Conservation (phyloP, 1,140 invertebrate genomes). For the Leucophenga varia region DNA sequence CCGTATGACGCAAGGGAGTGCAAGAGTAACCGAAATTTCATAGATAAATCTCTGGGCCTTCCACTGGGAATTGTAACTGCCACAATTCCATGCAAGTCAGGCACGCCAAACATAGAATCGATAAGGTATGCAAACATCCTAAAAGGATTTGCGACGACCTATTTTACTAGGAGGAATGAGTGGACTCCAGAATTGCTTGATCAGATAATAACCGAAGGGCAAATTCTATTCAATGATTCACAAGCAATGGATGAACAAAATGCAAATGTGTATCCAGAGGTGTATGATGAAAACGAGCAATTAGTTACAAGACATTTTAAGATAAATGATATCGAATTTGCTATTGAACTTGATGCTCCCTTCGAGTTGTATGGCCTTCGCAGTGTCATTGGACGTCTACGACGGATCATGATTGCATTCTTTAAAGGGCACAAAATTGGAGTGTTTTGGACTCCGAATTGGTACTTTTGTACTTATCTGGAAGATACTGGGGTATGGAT, state of each 20-base stretch:
- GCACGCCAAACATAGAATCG: constrained; percentile 21
- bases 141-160: constrained; percentile 30
- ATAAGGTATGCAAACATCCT: constrained; percentile 24
- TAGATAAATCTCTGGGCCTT: constrained; percentile 26
- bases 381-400: constrained; percentile 13
- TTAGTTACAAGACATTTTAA: constrained; percentile 32
- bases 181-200: constrained; percentile 30
- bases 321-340: constrained; percentile 38
- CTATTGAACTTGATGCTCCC: constrained; percentile 27
- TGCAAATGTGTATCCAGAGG: constrained; percentile 8
- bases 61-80: constrained; percentile 24
- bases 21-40: background rate
- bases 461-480: constrained; percentile 40
- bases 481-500: constrained; percentile 37
- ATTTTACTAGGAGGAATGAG: constrained; percentile 31
- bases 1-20: constrained; percentile 32
- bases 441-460: constrained; percentile 24
- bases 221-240: constrained; percentile 31
- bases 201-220: constrained; percentile 24
- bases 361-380: constrained; percentile 25
- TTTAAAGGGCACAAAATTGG: constrained; percentile 25
- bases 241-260: constrained; percentile 26
- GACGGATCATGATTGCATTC: constrained; percentile 20
- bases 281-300: constrained; percentile 34
- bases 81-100: background rate